These are phyloP conservation scores for Mugil cephalus DNA, from an alignment of 2,113 vertebrate genomes.

Conservation along the genomic window DNA sequence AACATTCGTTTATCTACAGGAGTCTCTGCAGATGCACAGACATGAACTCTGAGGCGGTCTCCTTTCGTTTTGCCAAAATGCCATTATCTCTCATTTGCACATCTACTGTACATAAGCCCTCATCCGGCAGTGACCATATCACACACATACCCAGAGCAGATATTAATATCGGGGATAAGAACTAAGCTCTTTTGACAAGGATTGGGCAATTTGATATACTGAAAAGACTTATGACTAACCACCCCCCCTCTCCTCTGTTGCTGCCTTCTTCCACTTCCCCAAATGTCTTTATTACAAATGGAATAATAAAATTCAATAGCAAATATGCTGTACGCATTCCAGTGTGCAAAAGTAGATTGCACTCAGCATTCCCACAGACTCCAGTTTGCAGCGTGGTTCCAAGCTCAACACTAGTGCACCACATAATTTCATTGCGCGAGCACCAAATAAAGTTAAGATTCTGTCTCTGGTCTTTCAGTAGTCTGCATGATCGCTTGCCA, in stretches of 20 bases:
- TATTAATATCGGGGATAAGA: slow-evolving; percentile 36
- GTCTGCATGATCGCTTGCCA: neutral
- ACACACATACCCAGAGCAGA: neutral
- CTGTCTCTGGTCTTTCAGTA: slow-evolving; percentile 20
- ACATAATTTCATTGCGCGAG: slow-evolving; percentile 34
- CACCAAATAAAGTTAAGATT: slow-evolving; percentile 44
- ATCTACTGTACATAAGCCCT: neutral
- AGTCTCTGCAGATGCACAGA: slow-evolving; percentile 8
- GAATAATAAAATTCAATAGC: slow-evolving; percentile 53
- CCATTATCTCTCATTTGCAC: slow-evolving; percentile 28
- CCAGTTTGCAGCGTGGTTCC: neutral
- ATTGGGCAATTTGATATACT: slow-evolving; percentile 51
- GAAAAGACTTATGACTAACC: slow-evolving; percentile 19
- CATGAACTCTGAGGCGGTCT: neutral
- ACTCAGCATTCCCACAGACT: slow-evolving; percentile 21
- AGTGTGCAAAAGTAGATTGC: slow-evolving; percentile 3
- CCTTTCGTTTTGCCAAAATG: slow-evolving; percentile 17
- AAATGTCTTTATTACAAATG: slow-evolving; percentile 43
- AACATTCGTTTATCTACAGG: neutral
- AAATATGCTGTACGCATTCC: slow-evolving; percentile 22
- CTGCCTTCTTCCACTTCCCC: slow-evolving; percentile 2
- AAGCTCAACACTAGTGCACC: slow-evolving; percentile 19
- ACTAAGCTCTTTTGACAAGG: slow-evolving; percentile 38
- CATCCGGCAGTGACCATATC: slow-evolving; percentile 6
- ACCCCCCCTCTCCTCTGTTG: slow-evolving; percentile 17